These are phyloP conservation scores for Gymnorhina tibicen DNA, from an alignment of 2,113 vertebrate species.

Conservation along the genomic window DNA sequence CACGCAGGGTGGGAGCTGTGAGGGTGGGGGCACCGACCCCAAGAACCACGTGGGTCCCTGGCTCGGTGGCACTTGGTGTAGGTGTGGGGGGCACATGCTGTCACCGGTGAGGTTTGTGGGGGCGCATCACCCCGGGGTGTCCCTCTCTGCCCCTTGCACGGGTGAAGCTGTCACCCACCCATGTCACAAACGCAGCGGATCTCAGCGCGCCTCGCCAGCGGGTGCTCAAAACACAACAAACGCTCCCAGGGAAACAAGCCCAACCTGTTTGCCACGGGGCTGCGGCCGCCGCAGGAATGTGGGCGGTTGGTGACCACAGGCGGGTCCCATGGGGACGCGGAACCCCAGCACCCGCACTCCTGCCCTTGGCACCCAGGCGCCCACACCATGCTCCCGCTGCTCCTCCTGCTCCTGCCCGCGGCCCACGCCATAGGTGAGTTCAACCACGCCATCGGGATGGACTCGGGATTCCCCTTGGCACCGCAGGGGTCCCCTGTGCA, in stretches of 20 bases:
- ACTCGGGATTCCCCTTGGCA: background rate
- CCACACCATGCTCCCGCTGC: conserved; percentile 15
- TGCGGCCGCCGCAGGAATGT: background rate
- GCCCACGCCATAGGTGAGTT: background rate
- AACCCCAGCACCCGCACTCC: background rate
- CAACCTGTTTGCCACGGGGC: conserved; percentile 45
- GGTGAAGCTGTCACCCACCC: background rate
- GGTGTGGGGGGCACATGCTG: fast-evolving
- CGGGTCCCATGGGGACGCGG: background rate
- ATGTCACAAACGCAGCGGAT: background rate
- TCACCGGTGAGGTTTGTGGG: background rate
- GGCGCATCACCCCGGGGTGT: fast-evolving
- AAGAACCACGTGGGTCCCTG: fast-evolving
- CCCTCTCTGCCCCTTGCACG: background rate
- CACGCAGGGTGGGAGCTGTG: fast-evolving
- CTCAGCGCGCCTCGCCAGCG: background rate
- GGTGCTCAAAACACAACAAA: background rate
- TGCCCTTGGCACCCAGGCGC: background rate
- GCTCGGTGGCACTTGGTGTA: background rate
- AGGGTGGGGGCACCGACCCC: no score
- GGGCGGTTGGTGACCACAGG: conserved; percentile 2
- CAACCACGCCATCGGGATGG: fast-evolving
- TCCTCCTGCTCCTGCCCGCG: background rate
- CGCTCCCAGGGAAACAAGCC: conserved; percentile 17
- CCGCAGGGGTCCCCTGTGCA: background rate